Conservation (phyloP, 2,888 invertebrate species). For the Lumbricus terrestris region DNA sequence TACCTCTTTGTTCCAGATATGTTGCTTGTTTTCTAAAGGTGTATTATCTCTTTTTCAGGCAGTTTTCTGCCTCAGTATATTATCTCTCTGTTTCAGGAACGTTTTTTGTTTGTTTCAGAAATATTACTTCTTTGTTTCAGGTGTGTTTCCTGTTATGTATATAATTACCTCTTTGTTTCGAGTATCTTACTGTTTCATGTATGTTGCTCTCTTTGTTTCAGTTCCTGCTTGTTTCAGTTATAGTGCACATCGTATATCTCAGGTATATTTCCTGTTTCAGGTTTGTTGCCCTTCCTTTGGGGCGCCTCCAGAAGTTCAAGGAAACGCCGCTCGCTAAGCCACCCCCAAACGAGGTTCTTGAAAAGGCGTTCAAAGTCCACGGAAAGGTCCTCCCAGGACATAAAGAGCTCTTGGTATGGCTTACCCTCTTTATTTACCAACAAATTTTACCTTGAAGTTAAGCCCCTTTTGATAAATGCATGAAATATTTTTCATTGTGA, state of each 20-base stretch:
- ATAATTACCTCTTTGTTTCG: too few species aligned
- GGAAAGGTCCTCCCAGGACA: slow-evolving; percentile 25
- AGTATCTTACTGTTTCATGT: too few species aligned
- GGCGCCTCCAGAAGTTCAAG: slow-evolving; percentile 27
- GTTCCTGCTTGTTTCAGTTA: neutral
- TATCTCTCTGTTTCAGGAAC: neutral
- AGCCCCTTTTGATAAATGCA: neutral
- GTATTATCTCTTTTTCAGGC: neutral
- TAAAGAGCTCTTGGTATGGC: neutral
- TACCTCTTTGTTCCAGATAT: neutral
- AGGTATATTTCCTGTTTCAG: neutral
- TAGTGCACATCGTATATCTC: neutral
- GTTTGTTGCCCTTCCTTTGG: slow-evolving; percentile 31
- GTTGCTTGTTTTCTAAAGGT: neutral
- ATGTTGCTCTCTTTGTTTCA: too few species aligned
- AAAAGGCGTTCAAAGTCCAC: slow-evolving; percentile 68
- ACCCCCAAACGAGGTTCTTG: slow-evolving; percentile 71
- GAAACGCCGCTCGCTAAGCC: slow-evolving; percentile 63
- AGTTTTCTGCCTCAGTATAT: neutral
- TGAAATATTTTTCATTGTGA: neutral
- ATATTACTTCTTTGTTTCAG: neutral
- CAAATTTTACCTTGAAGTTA: neutral
- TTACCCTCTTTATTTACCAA: neutral
- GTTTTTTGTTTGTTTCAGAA: neutral
- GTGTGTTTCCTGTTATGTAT: slow-evolving; percentile 18